phyloP scores from a whole-genome alignment of 1,140 invertebrate species.

The Listronotus oregonensis region DNA sequence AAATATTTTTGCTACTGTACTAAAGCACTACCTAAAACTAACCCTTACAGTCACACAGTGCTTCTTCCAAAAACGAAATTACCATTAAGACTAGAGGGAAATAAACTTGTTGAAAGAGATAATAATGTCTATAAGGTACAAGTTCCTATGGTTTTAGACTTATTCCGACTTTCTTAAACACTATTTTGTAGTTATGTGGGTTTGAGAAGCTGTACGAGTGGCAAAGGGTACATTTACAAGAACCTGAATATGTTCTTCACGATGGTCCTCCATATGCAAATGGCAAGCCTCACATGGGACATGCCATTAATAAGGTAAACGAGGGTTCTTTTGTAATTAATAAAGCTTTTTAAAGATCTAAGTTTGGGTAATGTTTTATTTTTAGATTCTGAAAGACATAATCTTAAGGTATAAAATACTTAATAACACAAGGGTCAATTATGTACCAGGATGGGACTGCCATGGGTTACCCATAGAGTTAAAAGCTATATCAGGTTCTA shows the following conservation, averaged over 20 bases:
- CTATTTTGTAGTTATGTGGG: slow-evolving; percentile 64
- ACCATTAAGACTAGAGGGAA: slow-evolving; percentile 62
- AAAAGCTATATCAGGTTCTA: slow-evolving; percentile 71
- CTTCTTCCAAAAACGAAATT: slow-evolving; percentile 73
- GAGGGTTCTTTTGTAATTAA: background rate
- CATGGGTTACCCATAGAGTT: slow-evolving; percentile 98
- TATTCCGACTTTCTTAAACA: slow-evolving; percentile 22
- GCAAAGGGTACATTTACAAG: slow-evolving; percentile 72
- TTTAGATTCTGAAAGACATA: slow-evolving; percentile 93
- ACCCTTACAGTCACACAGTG: slow-evolving; percentile 60
- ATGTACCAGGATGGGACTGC: slow-evolving; percentile 98
- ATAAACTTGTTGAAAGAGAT: slow-evolving; percentile 65
- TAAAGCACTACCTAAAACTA: slow-evolving; percentile 36
- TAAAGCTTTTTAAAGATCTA: background rate
- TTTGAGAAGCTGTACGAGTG: slow-evolving; percentile 83
- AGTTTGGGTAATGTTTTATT: slow-evolving; percentile 5
- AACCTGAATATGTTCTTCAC: slow-evolving; percentile 85
- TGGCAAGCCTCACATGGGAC: slow-evolving; percentile 94
- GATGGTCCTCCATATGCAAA: slow-evolving; percentile 99
- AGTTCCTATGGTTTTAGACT: slow-evolving; percentile 16
- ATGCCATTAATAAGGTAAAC: slow-evolving; percentile 94
- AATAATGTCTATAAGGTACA: slow-evolving; percentile 62
- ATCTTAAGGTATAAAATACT: slow-evolving; percentile 82
- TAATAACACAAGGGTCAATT: slow-evolving; percentile 81
- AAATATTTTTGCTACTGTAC: slow-evolving; percentile 35